Evolutionary conservation across 2,113 vertebrate genomes (phyloP), one percentile per base, ranked within the genome.

Genomic region (Ictidomys tridecemlineatus): DNA sequence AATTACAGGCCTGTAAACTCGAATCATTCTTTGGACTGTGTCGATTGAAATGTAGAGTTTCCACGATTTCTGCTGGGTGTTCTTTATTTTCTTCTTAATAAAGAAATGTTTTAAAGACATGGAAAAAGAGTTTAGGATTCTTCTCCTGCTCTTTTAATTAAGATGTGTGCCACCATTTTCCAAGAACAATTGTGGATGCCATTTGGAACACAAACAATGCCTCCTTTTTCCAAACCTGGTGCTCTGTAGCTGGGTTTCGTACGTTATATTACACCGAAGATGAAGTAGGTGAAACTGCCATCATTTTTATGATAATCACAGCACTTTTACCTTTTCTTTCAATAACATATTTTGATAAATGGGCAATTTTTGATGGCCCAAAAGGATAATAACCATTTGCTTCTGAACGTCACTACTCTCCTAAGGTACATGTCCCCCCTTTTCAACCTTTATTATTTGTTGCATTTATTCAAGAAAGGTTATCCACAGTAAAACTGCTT

Each of bases 391-490:
- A 96, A 97, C 95, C 79, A 82, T 80, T 89, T 94, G 72, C 69
- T 94, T 96, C 96, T 0, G 0, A 96, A 95, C 86, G 74, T 97
- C 96, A 94, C 77, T 51, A n/a, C 84, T 97, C 97, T 97, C 65
- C 95, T 92, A 78, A 90, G 92, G 32, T 98, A 48, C 67, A 96
- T 53, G 70, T 76, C 53, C 84, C 79, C 56, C 87, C 63, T 56
- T 94, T 91, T 97, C 93, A 94, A 86, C 86, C 93, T 98, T 96
- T 91, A 97, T 98, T 98, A 97, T 98, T 98, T 96, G 86, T 92
- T 98, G 94, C 87, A 97, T 98, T 98, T 98, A 97, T 94, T 97
- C 95, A 97, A 97, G 90, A 98, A 98, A 94, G 95, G 97, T 97
- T 98, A 98, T 67, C 91, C 65, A 39, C 93, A 97, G 93, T 97